Evolutionary conservation across 1,140 invertebrate species (phyloP).

Genomic region (Cydia fagiglandana): DNA sequence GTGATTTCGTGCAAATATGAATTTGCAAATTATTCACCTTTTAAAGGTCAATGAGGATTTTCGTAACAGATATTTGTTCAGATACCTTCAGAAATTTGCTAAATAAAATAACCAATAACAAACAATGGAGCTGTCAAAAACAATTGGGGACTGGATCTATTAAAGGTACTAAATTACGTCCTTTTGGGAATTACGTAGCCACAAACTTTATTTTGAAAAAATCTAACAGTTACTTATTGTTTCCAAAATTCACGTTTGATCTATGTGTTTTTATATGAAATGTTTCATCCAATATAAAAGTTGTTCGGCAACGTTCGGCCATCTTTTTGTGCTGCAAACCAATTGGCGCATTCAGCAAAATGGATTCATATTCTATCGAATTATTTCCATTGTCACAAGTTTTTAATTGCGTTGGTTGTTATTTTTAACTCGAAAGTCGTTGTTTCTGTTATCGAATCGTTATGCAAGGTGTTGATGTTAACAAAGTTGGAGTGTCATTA

Average conservation of each 20-base stretch:
- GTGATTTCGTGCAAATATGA: background rate
- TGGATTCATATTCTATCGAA: constrained; percentile 15
- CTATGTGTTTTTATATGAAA: background rate
- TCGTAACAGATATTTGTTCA: background rate
- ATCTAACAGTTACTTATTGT: too few species aligned
- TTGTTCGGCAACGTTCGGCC: constrained; percentile 1
- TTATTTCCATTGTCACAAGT: constrained; percentile 10
- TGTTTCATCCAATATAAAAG: constrained; percentile 8
- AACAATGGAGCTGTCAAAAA: too few species aligned
- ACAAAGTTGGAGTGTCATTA: background rate
- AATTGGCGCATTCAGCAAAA: constrained; percentile 22
- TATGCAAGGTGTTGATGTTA: background rate
- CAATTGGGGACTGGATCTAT: too few species aligned
- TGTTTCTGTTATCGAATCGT: background rate
- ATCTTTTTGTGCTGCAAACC: constrained; percentile 19
- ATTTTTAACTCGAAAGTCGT: constrained; percentile 13
- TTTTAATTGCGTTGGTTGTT: constrained; percentile 27
- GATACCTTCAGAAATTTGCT: too few species aligned
- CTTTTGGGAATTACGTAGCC: too few species aligned
- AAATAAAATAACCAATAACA: too few species aligned
- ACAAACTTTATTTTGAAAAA: too few species aligned
- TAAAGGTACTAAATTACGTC: too few species aligned
- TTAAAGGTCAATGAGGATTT: background rate
- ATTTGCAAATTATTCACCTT: background rate
- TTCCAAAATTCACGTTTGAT: too few species aligned